phyloP scores from a whole-genome alignment of 2,797 vertebrate species.

The Setipinna tenuifilis region DNA sequence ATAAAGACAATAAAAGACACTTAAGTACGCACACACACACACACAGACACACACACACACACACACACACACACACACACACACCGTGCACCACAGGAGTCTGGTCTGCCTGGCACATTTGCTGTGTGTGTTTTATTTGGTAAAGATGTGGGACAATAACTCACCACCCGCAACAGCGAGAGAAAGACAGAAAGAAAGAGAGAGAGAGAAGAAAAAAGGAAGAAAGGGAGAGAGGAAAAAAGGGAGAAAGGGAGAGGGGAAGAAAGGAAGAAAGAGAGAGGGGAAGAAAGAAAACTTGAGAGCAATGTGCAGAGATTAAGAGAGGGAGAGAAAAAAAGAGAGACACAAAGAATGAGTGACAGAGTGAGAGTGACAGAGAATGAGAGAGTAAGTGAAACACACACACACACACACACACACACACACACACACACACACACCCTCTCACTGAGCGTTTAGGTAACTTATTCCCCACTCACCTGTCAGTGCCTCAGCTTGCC shows the following conservation, averaged over 20 bases:
- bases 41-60: too few species aligned
- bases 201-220: neutral
- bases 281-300: neutral
- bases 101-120: neutral
- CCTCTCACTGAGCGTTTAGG: too few species aligned
- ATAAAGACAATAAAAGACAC: too few species aligned
- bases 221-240: neutral
- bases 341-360: too few species aligned
- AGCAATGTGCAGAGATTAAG: neutral
- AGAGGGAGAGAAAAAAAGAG: too few species aligned
- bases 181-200: neutral
- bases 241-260: neutral
- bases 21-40: too few species aligned
- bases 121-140: conserved; percentile 7
- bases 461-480: too few species aligned
- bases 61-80: too few species aligned
- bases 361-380: neutral
- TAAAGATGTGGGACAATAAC: neutral
- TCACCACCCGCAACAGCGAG: neutral
- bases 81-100: neutral
- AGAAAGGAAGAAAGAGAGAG: neutral
- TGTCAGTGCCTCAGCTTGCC: too few species aligned
- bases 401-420: too few species aligned
- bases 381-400: too few species aligned
- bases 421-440: too few species aligned